Evolutionary conservation across 2,113 vertebrate genomes (phyloP), one percentile per base, ranked within the genome.

Genomic region (Tupaia tana): DNA sequence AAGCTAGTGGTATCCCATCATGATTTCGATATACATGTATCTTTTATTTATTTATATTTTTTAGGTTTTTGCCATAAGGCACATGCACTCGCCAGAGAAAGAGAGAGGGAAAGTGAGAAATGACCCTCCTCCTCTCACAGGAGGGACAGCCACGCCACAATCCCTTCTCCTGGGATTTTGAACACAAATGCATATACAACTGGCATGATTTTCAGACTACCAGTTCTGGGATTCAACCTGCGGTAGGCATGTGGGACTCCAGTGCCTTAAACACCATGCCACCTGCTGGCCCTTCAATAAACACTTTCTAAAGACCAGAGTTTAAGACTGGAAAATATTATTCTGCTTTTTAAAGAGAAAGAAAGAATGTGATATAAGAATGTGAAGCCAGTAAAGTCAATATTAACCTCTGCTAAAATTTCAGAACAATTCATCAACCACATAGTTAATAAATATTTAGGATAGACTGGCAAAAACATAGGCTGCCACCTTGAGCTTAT

Each of bases 371-470:
- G 31, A 31, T 82, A 59, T 31, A 69, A 92, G 81, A n/a, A 89
- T 63, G 77, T 88, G n/a, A 92, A 86, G 61, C 66, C 31, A 80
- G 61, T 79, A 73, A 93, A 64, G 56, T 61, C 31, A 43, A 14
- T 75, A 73, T 59, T 29, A 83, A 80, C 34, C 20, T 15, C 24
- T 79, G 29, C 92, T 78, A 96, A 96, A 95, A 96, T 52, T 95
- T 64, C 67, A 75, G 31, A 86, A 74, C 9, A 92, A 93, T 43
- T 88, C 83, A 83, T 96, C 43, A 89, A 86, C 71, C 70, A 80
- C 86, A 19, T 87, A 52, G 52, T 91, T 80, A 90, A 88, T 90
- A 96, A 92, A 96, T 93, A 93, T 92, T 90, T 88, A 89, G 77
- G 84, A 79, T 95, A 91, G 79, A 20, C 20, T 92, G 58, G 16